phyloP scores from a whole-genome alignment of 2,797 vertebrate species.

The Botia kubotai region DNA sequence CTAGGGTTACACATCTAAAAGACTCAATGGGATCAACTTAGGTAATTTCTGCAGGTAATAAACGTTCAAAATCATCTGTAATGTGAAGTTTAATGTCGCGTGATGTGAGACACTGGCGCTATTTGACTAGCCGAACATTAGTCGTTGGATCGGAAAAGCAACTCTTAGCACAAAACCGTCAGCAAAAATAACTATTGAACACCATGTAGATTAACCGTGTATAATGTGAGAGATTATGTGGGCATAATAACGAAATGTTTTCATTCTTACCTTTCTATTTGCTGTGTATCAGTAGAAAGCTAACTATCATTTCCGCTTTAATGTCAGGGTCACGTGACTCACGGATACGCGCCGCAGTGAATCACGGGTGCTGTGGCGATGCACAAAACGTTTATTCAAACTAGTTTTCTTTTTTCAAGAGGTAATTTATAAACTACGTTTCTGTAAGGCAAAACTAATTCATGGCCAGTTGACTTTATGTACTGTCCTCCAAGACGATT shows the following conservation, averaged over 20 bases:
- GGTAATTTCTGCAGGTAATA: not conserved
- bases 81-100: not conserved
- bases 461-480: too few species aligned
- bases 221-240: not conserved
- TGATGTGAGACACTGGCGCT: slow-evolving; percentile 10
- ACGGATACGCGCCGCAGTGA: slow-evolving; percentile 42
- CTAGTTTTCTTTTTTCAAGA: not conserved
- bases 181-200: not conserved
- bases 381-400: not conserved
- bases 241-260: slow-evolving; percentile 1
- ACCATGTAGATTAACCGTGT: not conserved
- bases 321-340: slow-evolving; percentile 75
- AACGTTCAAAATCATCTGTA: not conserved
- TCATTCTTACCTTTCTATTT: slow-evolving; percentile 65
- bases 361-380: not conserved
- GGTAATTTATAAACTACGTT: not conserved
- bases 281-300: slow-evolving; percentile 69
- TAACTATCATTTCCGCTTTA: slow-evolving; percentile 83
- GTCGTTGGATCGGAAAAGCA: not conserved
- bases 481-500: too few species aligned
- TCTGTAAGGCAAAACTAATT: not conserved
- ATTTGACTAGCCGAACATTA: not conserved
- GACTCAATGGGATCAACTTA: not conserved
- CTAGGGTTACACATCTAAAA: not conserved
- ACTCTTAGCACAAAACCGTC: not conserved